Percentiles rank a stretch among this genome's conserved stretches.
Conservation (phyloP, 2,888 invertebrate species). For the Thereva unica region DNA sequence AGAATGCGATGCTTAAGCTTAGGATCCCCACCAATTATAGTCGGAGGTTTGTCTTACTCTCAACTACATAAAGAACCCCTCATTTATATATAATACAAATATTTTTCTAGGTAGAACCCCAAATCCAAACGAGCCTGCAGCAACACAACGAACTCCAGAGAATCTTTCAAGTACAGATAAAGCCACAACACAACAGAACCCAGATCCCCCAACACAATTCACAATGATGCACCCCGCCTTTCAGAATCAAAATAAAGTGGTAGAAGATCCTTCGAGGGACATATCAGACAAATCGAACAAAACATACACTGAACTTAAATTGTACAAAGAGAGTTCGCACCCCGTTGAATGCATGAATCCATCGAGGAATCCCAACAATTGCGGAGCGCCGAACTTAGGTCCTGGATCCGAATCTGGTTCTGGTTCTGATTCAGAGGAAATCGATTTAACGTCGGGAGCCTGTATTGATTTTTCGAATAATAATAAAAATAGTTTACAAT, state of each 20-base stretch:
- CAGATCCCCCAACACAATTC: slow-evolving; percentile 45
- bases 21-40: slow-evolving; percentile 65
- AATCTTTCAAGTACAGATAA: slow-evolving; percentile 50
- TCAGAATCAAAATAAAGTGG: slow-evolving; percentile 46
- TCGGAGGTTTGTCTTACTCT: slow-evolving; percentile 54
- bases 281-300: slow-evolving; percentile 47
- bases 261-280: slow-evolving; percentile 5
- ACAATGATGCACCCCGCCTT: slow-evolving; percentile 58
- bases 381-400: neutral
- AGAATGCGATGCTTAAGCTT: slow-evolving; percentile 83
- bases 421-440: slow-evolving; percentile 58
- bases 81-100: neutral
- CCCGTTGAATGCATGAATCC: slow-evolving; percentile 18
- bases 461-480: slow-evolving; percentile 58
- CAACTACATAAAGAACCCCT: neutral
- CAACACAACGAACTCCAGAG: slow-evolving; percentile 47
- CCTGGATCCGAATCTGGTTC: slow-evolving; percentile 48
- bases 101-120: slow-evolving; percentile 24
- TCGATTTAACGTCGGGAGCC: slow-evolving; percentile 57
- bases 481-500: slow-evolving; percentile 46
- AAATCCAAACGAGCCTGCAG: slow-evolving; percentile 34
- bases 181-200: slow-evolving; percentile 43
- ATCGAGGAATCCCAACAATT: slow-evolving; percentile 18
- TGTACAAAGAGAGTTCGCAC: slow-evolving; percentile 51
- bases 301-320: slow-evolving; percentile 57